Evolutionary conservation across 2,797 vertebrate genomes (phyloP).

Genomic region (Phrynocephalus vlangalii): DNA sequence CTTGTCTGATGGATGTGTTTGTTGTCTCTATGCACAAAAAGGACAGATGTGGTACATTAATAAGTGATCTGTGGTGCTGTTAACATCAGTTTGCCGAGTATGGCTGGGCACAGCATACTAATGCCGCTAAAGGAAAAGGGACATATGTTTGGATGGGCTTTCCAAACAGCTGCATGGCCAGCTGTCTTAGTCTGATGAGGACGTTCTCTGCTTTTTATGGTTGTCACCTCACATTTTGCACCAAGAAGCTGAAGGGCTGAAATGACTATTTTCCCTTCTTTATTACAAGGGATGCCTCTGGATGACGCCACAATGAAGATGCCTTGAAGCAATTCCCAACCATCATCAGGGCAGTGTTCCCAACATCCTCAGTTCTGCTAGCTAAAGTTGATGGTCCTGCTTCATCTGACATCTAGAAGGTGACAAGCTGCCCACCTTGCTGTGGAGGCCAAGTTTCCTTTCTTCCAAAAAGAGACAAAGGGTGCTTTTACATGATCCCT

Average conservation of each 20-base stretch:
- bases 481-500: too few species aligned
- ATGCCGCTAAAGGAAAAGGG: constrained; percentile 18
- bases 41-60: constrained; percentile 41
- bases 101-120: constrained; percentile 39
- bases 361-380: neutral
- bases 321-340: accelerated
- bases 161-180: constrained; percentile 31
- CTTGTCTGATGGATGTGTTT: constrained; percentile 20
- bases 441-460: neutral
- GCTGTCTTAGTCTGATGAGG: constrained; percentile 22
- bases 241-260: constrained; percentile 25
- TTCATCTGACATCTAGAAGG: neutral
- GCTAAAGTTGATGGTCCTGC: neutral
- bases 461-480: too few species aligned
- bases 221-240: constrained; percentile 37
- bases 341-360: neutral
- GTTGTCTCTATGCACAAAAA: constrained; percentile 41
- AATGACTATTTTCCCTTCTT: constrained; percentile 29
- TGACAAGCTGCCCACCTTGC: neutral
- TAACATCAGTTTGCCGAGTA: constrained; percentile 45
- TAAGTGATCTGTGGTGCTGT: constrained; percentile 41
- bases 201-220: constrained; percentile 30
- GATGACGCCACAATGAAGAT: constrained; percentile 21
- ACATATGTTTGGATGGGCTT: constrained; percentile 31
- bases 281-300: neutral